Base-by-base conservation (phyloP, 2,888 invertebrate species). In the Caenorhabditis imperialis region DNA sequence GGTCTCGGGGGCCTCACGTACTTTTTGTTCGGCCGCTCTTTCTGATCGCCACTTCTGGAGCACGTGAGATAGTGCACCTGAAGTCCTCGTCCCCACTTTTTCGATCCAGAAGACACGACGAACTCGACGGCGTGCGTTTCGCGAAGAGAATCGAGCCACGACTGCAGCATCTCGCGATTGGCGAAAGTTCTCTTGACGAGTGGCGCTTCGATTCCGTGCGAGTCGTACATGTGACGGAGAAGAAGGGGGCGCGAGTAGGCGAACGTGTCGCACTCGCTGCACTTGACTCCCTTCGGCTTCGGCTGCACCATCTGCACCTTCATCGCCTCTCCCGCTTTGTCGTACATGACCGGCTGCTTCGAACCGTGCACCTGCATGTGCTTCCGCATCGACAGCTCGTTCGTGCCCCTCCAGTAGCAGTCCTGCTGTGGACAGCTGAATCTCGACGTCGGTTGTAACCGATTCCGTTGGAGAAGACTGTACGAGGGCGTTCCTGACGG, bases 1-100 rank as follows among this genome's bases (percentile, higher is more conserved):
- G 78, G 77, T 23, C 81, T 27, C 37, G 81, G 78, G 20, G 77
- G 78, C 16, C 81, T 42, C 3, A 76, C 77, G 60, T 74, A 77
- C 54, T 81, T 81, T 57, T 81, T 81, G 37, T 78, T 81, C 37
- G 77, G 81, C 14, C 81, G 53, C 44, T 81, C 81, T 30, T 81
- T 81, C 51, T 77, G 77, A 57, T 81, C 81, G 12, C 81, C 81
- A 47, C 77, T 79, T 48, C 81, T 60, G 1, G 78, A 79, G 38
- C 81, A 81, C 3, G 77, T 77, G 48, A 81, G 40, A 61, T 81
- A 81, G 53, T 78, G 78, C 10, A 80, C 79, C 44, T 77, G 78
- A 1, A 78, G 54, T 2, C 81, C 81, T 14, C 75, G 61, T 12
- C 78, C 77, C 81, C 81, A 81, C 47, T 79, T 78, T 38, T 81